Base-by-base conservation (phyloP, 2,113 vertebrate species). In the Taxidea taxus region DNA sequence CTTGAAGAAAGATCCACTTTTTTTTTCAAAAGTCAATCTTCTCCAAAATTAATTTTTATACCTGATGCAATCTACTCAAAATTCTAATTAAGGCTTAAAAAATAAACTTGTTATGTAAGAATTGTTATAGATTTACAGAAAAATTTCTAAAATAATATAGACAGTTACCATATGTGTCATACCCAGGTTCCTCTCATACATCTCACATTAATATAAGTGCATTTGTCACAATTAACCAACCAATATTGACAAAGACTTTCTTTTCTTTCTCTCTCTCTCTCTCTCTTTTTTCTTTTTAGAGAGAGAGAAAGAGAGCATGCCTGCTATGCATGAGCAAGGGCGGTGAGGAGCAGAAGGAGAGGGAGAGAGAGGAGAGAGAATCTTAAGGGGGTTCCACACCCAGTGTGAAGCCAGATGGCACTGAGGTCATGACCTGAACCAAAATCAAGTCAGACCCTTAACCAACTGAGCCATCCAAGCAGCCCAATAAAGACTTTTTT, bases 41-140 rank as follows among this genome's bases (percentile, higher is more conserved):
- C 31, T 51, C 47, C 62, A 89, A 88, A 94, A 89, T n/a, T 84
- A 91, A 95, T 75, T 74, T 91, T 91, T 58, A 88, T 81, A 58
- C 37, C 8, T 70, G 14, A 83, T 49, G 4, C 7, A 78, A 85
- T 89, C 39, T 37, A 92, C 60, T 91, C 60, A 75, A 82, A 94
- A 75, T 62, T 66, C 34, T n/a, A 92, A 77, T 75, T 51, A 60
- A 77, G 47, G 54, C 23, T 78, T 75, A 42, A 58, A 93, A 94
- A 66, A 44, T 42, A 27, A 83, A 78, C 18, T 72, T 88, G 56
- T 77, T 83, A n/a, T 49, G 83, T 92, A 66, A 83, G 39, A 77
- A 75, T 70, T 15, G 18, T 72, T 91, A 85, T 75, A 95, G 23
- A 66, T 51, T 87, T 96, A 66, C 34, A 80, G n/a, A 88, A 90